Evolutionary conservation across 2,113 vertebrate genomes (phyloP), one percentile per base, ranked within the genome.

Genomic region (Gasterosteus nipponicus): DNA sequence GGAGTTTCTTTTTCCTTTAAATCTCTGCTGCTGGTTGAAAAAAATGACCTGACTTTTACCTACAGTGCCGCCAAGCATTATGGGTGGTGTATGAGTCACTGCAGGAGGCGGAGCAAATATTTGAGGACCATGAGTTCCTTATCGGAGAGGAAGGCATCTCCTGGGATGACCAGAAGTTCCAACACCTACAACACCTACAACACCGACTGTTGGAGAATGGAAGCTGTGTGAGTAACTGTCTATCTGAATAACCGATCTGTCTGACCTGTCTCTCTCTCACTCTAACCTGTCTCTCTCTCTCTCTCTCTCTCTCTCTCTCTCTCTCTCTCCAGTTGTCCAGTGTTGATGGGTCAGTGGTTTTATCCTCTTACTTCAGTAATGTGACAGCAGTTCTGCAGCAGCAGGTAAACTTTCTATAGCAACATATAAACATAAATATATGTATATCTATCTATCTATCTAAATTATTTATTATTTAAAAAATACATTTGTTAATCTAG

Each of bases 221-320:
- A 15, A 1, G 3, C 44, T 89, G 86, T 70, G 90, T 91, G 61
- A 89, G 88, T 88, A 63, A 39, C 75, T 63, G 65, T 60, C 73
- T 75, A 2, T 35, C 29, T 58, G 3, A 9, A 16, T 4, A 63
- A 19, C 75, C 54, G 65, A n/a, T 59, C 41, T 38, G 19, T 18
- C 51, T 56, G 4, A 8, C 10, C 58, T 26, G 14, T 26, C 51
- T 29, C 7, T 38, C 38, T 70, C 12, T 51, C 66, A 26, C 22
- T 18, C 51, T 56, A 2, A 8, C 10, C 58, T 26, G 14, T 26
- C 51, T 29, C 7, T 38, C 35, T 57, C 38, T 70, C 12, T 51
- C 66, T 54, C 33, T n/a, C n/a, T n/a, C n/a, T n/a, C n/a, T n/a
- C n/a, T n/a, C 31, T 18, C 64, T 58, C n/a, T 70, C 41, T 72